These are phyloP conservation scores for Lasioglossum marginatum DNA, from an alignment of 2,888 invertebrate species.

Conservation along the genomic window DNA sequence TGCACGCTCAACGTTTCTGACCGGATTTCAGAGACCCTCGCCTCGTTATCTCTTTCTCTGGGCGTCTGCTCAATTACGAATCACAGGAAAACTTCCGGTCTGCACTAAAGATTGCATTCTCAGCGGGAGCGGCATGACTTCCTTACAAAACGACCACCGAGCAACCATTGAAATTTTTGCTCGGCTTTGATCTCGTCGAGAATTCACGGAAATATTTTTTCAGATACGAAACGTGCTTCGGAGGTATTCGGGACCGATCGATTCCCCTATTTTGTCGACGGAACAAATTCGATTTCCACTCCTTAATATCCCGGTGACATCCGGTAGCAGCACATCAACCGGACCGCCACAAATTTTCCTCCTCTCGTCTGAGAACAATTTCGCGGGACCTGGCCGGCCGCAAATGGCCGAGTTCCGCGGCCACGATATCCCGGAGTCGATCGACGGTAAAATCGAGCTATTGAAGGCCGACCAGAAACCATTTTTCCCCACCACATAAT, in stretches of 20 bases:
- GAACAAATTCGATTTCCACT: conserved; percentile 17
- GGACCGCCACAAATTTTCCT: conserved; percentile 27
- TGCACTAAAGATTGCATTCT: conserved; percentile 18
- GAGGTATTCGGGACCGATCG: background rate
- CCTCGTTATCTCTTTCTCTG: background rate
- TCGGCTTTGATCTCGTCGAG: background rate
- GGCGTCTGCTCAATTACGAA: conserved; percentile 25
- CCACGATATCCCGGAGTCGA: conserved; percentile 35
- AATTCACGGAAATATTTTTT: background rate
- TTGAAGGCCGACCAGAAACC: conserved; percentile 29
- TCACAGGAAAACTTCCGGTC: conserved; percentile 9
- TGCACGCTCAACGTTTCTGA: conserved; percentile 19
- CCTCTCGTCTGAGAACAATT: conserved; percentile 15
- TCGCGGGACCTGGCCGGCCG: conserved; percentile 11
- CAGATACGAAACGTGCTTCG: background rate
- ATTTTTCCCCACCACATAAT: conserved; percentile 59
- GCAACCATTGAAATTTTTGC: background rate
- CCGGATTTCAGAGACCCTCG: conserved; percentile 30
- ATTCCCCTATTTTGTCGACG: background rate
- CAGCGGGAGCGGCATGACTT: background rate
- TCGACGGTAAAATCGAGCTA: conserved; percentile 59
- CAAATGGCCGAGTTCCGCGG: conserved; percentile 36
- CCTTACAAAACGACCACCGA: background rate
- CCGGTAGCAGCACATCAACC: background rate
- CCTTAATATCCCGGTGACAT: background rate